phyloP scores from a whole-genome alignment of 2,797 vertebrate species.

The Dipus sagitta region DNA sequence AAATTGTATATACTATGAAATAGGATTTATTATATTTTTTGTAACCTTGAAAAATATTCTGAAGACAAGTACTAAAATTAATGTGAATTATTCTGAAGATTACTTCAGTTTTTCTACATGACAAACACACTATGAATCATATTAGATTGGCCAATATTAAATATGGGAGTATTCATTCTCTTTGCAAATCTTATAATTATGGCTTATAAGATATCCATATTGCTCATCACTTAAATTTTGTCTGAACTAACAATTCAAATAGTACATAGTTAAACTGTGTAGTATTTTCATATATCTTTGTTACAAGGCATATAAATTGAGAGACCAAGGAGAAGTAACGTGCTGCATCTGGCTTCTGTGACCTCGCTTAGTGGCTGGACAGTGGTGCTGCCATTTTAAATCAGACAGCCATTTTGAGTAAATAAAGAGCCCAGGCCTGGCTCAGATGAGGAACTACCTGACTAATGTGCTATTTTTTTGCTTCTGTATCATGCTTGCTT shows the following conservation, averaged over 20 bases:
- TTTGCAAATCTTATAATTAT: not conserved
- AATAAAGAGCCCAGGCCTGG: too few relatives aligned
- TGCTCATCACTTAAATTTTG: not conserved
- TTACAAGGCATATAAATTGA: not conserved
- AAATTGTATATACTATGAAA: too few relatives aligned
- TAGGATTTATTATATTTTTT: not conserved
- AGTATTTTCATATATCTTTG: not conserved
- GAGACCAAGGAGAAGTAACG: too few relatives aligned
- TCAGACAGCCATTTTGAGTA: too few relatives aligned
- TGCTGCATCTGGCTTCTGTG: too few relatives aligned
- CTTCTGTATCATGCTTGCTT: too few relatives aligned
- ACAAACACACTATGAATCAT: not conserved
- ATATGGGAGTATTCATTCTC: not conserved
- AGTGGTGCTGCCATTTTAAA: too few relatives aligned
- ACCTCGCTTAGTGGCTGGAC: too few relatives aligned
- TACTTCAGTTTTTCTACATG: not conserved
- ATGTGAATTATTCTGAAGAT: constrained; percentile 23
- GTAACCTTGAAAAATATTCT: not conserved
- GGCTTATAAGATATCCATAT: not conserved
- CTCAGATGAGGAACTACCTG: too few relatives aligned
- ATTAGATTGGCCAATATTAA: not conserved
- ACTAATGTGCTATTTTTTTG: too few relatives aligned
- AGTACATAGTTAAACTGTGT: not conserved
- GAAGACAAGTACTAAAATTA: not conserved
- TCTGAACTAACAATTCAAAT: constrained; percentile 25